A percentile compares a stretch with the other conserved stretches of the same genome.
These are phyloP conservation scores for Hippocampus zosterae DNA, from an alignment of 2,113 vertebrate species.

Conservation along the genomic window DNA sequence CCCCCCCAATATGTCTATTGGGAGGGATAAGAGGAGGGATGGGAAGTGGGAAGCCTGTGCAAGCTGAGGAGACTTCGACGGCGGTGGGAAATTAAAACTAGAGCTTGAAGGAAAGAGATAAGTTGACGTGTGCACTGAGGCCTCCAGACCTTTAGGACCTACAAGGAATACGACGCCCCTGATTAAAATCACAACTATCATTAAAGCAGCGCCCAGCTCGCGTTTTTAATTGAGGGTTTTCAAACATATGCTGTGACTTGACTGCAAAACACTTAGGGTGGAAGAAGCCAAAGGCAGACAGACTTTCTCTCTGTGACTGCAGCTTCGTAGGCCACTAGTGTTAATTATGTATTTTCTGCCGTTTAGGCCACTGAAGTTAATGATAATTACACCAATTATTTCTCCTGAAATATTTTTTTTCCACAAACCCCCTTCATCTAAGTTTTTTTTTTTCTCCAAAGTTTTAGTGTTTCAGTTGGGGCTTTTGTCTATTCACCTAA, in stretches of 20 bases:
- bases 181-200: conserved; percentile 73
- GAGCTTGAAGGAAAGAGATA: conserved; percentile 67
- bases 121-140: conserved; percentile 68
- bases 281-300: conserved; percentile 36
- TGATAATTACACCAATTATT: conserved; percentile 55
- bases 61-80: conserved; percentile 60
- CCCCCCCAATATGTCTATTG: conserved; percentile 30
- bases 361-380: conserved; percentile 50
- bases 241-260: conserved; percentile 57
- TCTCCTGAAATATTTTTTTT: conserved; percentile 21
- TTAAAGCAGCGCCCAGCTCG: conserved; percentile 54
- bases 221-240: conserved; percentile 64
- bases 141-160: conserved; percentile 67
- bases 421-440: conserved; percentile 22
- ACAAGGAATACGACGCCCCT: conserved; percentile 60
- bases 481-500: no score
- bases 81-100: conserved; percentile 72
- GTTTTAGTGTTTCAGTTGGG: no score
- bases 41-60: conserved; percentile 19
- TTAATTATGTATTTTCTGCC: conserved; percentile 53
- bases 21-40: conserved; percentile 27
- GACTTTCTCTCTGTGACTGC: conserved; percentile 19
- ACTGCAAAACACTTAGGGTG: conserved; percentile 44
- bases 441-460: no score
- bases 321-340: conserved; percentile 41